Evolutionary conservation across 1,140 invertebrate species (phyloP).

Genomic region (Sycophaga agraensis): DNA sequence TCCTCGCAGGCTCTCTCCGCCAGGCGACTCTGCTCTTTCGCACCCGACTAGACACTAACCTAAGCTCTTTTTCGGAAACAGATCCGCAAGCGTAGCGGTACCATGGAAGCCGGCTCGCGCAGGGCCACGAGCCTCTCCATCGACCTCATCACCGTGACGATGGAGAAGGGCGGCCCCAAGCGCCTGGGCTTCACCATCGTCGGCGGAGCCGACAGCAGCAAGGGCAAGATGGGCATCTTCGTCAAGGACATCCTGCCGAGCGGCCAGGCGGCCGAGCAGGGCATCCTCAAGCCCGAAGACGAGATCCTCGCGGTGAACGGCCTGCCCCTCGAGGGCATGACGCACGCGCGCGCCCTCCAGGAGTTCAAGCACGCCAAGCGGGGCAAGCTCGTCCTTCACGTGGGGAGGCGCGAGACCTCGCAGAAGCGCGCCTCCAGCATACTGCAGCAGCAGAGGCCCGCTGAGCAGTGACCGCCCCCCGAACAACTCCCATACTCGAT

Average conservation of each 20-base stretch:
- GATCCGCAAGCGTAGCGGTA: constrained; percentile 42
- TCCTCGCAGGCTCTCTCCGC: no score
- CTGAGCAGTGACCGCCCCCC: no score
- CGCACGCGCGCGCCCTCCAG: constrained; percentile 66
- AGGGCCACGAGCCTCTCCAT: constrained; percentile 44
- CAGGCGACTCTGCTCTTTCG: no score
- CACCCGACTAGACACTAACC: neutral
- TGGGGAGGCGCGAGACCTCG: constrained; percentile 57
- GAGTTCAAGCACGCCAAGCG: constrained; percentile 67
- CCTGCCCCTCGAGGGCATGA: constrained; percentile 61
- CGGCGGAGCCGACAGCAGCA: constrained; percentile 70
- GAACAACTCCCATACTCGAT: no score
- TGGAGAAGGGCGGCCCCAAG: constrained; percentile 66
- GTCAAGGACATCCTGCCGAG: constrained; percentile 70
- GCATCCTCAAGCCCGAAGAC: constrained; percentile 64
- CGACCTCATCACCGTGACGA: constrained; percentile 46
- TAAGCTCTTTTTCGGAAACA: no score
- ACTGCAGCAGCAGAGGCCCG: neutral
- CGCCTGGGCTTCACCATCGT: constrained; percentile 77
- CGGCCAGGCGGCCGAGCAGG: constrained; percentile 70
- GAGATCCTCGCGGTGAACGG: constrained; percentile 71
- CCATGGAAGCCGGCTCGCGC: constrained; percentile 21
- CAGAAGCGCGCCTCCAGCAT: constrained; percentile 36
- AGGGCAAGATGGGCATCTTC: constrained; percentile 72
- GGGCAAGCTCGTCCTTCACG: constrained; percentile 65